A percentile compares a stretch with the other conserved stretches of the same genome.
These are phyloP conservation scores for Lucilia sericata DNA, from an alignment of 1,140 invertebrate species.

Conservation along the genomic window DNA sequence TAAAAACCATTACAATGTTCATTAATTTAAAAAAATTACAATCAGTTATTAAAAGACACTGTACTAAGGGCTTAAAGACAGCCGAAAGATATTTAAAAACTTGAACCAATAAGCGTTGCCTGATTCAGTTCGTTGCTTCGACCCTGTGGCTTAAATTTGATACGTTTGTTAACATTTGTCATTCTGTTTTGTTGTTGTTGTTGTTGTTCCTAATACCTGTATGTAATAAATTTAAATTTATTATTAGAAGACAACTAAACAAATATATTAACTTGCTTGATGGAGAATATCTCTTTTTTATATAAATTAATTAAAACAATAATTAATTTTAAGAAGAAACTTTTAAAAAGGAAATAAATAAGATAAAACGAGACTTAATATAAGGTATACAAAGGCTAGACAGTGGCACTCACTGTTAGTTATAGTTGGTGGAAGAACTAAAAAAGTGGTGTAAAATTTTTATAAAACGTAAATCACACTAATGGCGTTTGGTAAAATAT, in stretches of 20 bases:
- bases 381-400: not conserved
- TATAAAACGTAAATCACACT: slow-evolving; percentile 26
- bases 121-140: too few species aligned
- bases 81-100: too few species aligned
- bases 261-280: not conserved
- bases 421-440: not conserved
- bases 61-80: too few species aligned
- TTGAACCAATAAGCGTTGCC: too few species aligned
- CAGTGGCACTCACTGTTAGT: not conserved
- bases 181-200: not conserved
- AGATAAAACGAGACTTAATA: not conserved
- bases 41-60: too few species aligned
- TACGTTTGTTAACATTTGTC: not conserved
- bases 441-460: not conserved
- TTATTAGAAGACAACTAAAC: not conserved
- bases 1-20: too few species aligned
- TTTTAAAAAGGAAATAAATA: not conserved
- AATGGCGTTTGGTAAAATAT: not conserved
- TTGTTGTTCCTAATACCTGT: not conserved
- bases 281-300: not conserved
- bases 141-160: too few species aligned
- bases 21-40: too few species aligned
- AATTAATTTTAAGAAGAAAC: not conserved
- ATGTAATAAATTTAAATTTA: slow-evolving; percentile 3
- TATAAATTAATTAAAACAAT: slow-evolving; percentile 22